These are phyloP conservation scores for Danaus plexippus DNA, from an alignment of 1,140 invertebrate species.

Conservation along the genomic window DNA sequence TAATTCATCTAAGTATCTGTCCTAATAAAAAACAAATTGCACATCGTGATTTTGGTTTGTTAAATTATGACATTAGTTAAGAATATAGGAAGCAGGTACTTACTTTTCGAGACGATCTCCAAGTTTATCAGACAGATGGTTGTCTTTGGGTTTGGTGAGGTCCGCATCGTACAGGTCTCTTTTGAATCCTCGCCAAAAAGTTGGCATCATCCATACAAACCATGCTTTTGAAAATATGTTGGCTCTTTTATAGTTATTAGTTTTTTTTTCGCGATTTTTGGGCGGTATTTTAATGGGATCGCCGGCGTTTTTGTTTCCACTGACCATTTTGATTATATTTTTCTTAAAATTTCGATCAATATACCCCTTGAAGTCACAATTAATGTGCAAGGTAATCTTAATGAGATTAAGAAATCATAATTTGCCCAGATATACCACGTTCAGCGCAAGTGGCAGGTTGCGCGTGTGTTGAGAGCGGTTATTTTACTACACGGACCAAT, in stretches of 20 bases:
- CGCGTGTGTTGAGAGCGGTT: constrained; percentile 48
- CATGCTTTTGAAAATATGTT: constrained; percentile 58
- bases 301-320: constrained; percentile 56
- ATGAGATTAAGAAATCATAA: constrained; percentile 32
- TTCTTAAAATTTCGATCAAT: too few species aligned
- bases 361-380: too few species aligned
- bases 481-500: constrained; percentile 43
- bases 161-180: constrained; percentile 79
- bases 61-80: too few species aligned
- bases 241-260: constrained; percentile 57
- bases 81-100: constrained; percentile 26
- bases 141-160: constrained; percentile 77
- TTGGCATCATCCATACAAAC: constrained; percentile 77
- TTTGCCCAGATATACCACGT: constrained; percentile 34
- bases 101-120: constrained; percentile 77
- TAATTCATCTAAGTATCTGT: constrained; percentile 11
- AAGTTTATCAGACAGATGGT: constrained; percentile 73
- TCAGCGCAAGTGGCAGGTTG: constrained; percentile 35
- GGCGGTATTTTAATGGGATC: constrained; percentile 60
- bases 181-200: constrained; percentile 78
- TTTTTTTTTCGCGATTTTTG: constrained; percentile 60
- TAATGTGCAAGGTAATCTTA: constrained; percentile 14
- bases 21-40: constrained; percentile 12
- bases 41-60: not conserved
- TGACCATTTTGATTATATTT: constrained; percentile 52